Conservation (phyloP, 2,888 invertebrate species). For the Bimastos eiseni region DNA sequence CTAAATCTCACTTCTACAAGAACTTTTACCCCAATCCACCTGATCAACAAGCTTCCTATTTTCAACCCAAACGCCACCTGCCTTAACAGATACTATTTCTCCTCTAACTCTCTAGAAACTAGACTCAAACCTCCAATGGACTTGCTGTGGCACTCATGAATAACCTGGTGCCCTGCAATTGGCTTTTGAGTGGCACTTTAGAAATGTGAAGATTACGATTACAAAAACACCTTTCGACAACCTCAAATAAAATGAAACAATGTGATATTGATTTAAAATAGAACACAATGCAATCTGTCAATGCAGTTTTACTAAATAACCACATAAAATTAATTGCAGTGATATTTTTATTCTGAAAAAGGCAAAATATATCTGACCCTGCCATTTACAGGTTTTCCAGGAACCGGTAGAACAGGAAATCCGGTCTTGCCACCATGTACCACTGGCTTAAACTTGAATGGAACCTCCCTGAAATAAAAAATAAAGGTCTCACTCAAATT, state of each 20-base stretch:
- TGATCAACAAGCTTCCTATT: too few species aligned
- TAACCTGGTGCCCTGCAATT: too few species aligned
- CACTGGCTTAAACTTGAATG: constrained; percentile 2
- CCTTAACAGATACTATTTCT: too few species aligned
- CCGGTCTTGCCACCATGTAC: constrained; percentile 2
- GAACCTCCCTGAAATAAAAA: background rate
- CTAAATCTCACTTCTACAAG: too few species aligned
- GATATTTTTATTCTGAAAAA: background rate
- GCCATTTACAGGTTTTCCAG: background rate
- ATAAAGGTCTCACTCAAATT: background rate
- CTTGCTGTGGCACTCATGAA: too few species aligned
- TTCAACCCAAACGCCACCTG: too few species aligned
- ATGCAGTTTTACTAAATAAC: background rate
- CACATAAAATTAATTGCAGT: background rate
- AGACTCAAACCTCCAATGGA: too few species aligned
- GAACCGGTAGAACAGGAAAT: background rate
- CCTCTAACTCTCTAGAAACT: too few species aligned
- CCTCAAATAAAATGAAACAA: background rate
- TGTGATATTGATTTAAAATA: background rate
- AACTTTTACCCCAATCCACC: too few species aligned
- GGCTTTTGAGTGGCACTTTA: too few species aligned
- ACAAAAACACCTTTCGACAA: too few species aligned
- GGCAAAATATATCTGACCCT: background rate
- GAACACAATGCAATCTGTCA: background rate
- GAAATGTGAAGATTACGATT: too few species aligned